phyloP scores from a whole-genome alignment of 2,888 invertebrate species.

The Loripinus fragilis region DNA sequence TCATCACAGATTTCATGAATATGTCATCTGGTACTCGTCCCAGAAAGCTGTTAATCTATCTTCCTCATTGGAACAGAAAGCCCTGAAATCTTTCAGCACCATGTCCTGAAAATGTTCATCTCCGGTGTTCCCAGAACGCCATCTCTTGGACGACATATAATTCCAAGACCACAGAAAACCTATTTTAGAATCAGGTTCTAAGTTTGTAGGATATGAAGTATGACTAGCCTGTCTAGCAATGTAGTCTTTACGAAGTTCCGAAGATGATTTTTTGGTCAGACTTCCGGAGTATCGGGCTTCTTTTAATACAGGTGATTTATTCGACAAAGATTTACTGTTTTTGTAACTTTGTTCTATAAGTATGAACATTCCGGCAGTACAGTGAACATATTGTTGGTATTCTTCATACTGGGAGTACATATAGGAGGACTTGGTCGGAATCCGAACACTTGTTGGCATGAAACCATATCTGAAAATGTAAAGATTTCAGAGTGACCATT shows the following conservation, averaged over 20 bases:
- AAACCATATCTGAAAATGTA: constrained; percentile 91
- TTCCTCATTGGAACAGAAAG: constrained; percentile 94
- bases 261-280: constrained; percentile 67
- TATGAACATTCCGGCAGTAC: constrained; percentile 97
- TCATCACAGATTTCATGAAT: constrained; percentile 13
- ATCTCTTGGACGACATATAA: constrained; percentile 97
- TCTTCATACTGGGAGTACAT: constrained; percentile 85
- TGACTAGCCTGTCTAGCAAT: constrained; percentile 93
- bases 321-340: constrained; percentile 79
- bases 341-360: constrained; percentile 87
- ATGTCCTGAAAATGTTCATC: constrained; percentile 86
- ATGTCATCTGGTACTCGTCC: constrained; percentile 50
- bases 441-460: constrained; percentile 84
- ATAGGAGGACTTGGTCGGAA: constrained; percentile 35
- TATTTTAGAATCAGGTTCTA: constrained; percentile 82
- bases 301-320: constrained; percentile 16
- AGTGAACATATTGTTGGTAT: constrained; percentile 94
- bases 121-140: constrained; percentile 86
- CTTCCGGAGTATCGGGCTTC: constrained; percentile 27
- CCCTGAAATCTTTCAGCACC: constrained; percentile 93
- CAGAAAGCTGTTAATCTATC: constrained; percentile 91
- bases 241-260: constrained; percentile 90
- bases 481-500: too few species aligned
- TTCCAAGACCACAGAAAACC: constrained; percentile 99
- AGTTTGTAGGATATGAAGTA: constrained; percentile 26